phyloP scores from a whole-genome alignment of 2,888 invertebrate species.

The Anoncus sp. region DNA sequence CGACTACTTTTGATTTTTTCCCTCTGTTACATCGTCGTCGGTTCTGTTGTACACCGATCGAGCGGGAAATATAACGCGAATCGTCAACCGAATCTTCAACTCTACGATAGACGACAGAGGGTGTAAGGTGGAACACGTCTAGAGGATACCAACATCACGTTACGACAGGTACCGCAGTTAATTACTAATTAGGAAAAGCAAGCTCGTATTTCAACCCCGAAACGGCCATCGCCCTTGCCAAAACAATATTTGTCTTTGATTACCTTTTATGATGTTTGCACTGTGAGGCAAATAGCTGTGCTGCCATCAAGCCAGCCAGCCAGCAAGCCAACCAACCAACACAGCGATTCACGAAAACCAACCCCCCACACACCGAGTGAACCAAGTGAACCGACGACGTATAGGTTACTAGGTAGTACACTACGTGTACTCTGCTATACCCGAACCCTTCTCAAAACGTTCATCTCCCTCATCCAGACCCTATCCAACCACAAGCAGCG shows the following conservation, averaged over 20 bases:
- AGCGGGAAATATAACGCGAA: neutral
- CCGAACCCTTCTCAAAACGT: constrained; percentile 48
- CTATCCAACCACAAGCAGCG: neutral
- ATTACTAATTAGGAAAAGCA: constrained; percentile 74
- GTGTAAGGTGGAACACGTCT: neutral
- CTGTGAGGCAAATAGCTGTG: constrained; percentile 68
- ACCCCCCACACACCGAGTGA: constrained; percentile 26
- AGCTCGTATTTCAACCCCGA: constrained; percentile 70
- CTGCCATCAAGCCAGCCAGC: constrained; percentile 46
- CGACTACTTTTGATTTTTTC: constrained; percentile 24
- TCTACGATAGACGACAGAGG: constrained; percentile 6
- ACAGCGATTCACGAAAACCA: no score
- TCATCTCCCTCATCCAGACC: constrained; percentile 26
- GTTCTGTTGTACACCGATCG: neutral
- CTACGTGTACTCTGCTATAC: constrained; percentile 42
- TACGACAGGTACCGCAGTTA: constrained; percentile 61
- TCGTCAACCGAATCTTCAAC: neutral
- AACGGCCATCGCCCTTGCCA: constrained; percentile 63
- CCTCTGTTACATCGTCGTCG: constrained; percentile 40
- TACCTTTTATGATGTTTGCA: constrained; percentile 72
- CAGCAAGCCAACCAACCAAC: no score
- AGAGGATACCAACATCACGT: constrained; percentile 1
- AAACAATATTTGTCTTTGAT: constrained; percentile 77
- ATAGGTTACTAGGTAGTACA: constrained; percentile 47
- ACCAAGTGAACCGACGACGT: constrained; percentile 40